Evolutionary conservation across 1,140 invertebrate genomes (phyloP), one percentile per base, ranked within the genome.

Genomic region (Drosophila teissieri): DNA sequence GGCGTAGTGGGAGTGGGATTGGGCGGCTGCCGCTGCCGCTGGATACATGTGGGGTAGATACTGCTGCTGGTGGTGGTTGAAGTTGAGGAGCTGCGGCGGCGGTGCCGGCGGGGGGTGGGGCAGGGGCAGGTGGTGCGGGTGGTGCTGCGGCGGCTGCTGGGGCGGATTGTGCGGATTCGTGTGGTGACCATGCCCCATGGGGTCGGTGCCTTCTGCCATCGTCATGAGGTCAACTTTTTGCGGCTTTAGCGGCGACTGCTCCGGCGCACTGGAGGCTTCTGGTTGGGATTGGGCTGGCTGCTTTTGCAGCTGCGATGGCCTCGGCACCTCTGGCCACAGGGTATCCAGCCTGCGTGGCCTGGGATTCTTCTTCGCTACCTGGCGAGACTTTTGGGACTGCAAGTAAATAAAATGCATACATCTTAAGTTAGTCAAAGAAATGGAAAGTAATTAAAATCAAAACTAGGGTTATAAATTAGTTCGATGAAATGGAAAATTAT

Each of bases 171-270:
- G 88, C 57, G 84, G 64, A 39, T 80, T 74, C 90, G 88, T 69
- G 72, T 81, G 72, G 69, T 85, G 85, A 78, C 92, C 91, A 90
- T 92, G 90, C 89, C 91, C 91, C 89, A 92, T 92, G 69, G 91
- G 91, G 91, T 92, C 91, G 81, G 85, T 92, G 78, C 91, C 90
- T 91, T 92, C 91, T 82, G 91, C 91, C 91, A 92, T 92, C 90
- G 91, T 92, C 91, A 92, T 92, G 77, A 91, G 90, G 91, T 92
- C 85, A 84, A 90, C 75, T 75, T 82, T 90, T 85, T 90, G 78
- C 73, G 73, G 42, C 68, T 54, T 64, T 37, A 75, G 67, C 80
- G 60, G 73, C 49, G 62, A 40, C 62, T 46, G 46, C 63, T 67
- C 58, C 58, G 40, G 27, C 36, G 64, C 60, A 51, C 51, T 48